Evolutionary conservation across 2,888 invertebrate genomes (phyloP).

Genomic region (Criorhina ranunculi): DNA sequence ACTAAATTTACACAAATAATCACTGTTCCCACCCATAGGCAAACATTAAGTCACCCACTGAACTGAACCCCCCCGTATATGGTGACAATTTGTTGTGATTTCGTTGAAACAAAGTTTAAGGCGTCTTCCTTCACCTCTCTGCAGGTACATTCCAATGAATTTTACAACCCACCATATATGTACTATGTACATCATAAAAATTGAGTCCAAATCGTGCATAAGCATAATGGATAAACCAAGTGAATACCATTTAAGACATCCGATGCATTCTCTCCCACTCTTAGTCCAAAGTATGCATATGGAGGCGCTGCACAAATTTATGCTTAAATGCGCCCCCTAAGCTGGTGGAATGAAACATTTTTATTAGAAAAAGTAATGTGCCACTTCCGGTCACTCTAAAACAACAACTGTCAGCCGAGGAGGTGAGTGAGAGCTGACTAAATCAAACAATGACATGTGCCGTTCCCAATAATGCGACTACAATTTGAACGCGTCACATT

Average conservation of each 20-base stretch:
- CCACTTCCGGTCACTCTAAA: constrained; percentile 69
- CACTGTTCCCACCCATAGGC: constrained; percentile 24
- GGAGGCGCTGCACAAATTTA: constrained; percentile 18
- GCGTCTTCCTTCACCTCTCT: background rate
- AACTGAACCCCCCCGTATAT: constrained; percentile 30
- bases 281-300: constrained; percentile 1
- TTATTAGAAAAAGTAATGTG: constrained; percentile 50
- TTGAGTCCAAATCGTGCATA: constrained; percentile 41
- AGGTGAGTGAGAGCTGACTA: background rate
- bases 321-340: constrained; percentile 13
- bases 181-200: constrained; percentile 9
- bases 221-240: constrained; percentile 30
- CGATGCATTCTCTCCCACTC: constrained; percentile 18
- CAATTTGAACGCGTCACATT: constrained; percentile 12
- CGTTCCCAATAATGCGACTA: constrained; percentile 33
- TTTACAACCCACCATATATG: constrained; percentile 2
- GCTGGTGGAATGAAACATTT: constrained; percentile 17
- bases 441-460: constrained; percentile 63
- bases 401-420: constrained; percentile 19
- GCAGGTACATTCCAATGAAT: constrained; percentile 20
- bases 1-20: constrained; percentile 47
- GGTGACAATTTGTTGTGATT: constrained; percentile 62
- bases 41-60: constrained; percentile 53
- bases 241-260: constrained; percentile 32
- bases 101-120: constrained; percentile 11